Percentiles rank a stretch among this genome's conserved stretches.
Conservation (phyloP, 2,797 vertebrate species). For the Rhadinocentrus ornatus region DNA sequence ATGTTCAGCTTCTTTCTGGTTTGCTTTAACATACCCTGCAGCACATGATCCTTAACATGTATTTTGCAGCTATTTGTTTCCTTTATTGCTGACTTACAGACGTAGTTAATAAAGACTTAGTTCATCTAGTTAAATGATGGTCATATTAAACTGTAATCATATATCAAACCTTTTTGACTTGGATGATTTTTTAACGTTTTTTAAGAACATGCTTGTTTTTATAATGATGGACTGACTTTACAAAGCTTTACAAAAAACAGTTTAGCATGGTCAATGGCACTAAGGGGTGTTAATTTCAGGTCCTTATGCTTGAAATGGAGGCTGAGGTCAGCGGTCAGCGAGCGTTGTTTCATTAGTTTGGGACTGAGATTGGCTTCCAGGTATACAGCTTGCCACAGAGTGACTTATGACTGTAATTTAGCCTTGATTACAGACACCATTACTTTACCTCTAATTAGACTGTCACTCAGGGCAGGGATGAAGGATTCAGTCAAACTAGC, state of each 20-base stretch:
- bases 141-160: no score
- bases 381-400: conserved; percentile 36
- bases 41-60: no score
- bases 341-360: conserved; percentile 52
- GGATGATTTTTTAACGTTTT: background rate
- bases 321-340: conserved; percentile 40
- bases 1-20: no score
- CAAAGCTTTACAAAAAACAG: background rate
- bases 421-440: conserved; percentile 71
- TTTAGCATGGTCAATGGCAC: background rate
- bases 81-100: no score
- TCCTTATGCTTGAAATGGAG: conserved; percentile 44
- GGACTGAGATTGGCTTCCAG: conserved; percentile 53
- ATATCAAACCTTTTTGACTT: no score
- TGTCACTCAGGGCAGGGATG: conserved; percentile 59
- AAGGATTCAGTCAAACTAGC: conserved; percentile 21
- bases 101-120: no score
- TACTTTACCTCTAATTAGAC: conserved; percentile 71
- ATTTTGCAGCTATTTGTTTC: no score
- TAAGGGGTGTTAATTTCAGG: conserved; percentile 26
- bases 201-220: background rate
- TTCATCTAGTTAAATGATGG: no score
- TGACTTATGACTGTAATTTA: conserved; percentile 78
- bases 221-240: conserved; percentile 12
- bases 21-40: no score